Percentiles rank a stretch among this genome's conserved stretches.
Evolutionary conservation across 1,140 invertebrate species (phyloP).

Genomic region (Pseudoatta argentina): DNA sequence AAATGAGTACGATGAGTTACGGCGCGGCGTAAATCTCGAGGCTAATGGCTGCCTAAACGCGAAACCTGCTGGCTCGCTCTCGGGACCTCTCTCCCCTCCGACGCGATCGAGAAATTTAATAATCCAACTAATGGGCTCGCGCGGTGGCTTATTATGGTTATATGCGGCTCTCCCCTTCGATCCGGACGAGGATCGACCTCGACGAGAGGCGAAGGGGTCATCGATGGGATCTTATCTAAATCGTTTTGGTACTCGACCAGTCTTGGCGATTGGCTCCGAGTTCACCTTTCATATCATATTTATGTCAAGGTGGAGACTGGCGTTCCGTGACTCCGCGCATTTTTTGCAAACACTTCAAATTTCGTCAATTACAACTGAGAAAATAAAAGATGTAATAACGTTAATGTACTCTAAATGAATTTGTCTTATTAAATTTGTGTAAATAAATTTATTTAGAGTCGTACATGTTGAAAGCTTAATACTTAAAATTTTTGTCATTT

Average conservation of each 20-base stretch:
- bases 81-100: constrained; percentile 38
- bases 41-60: constrained; percentile 86
- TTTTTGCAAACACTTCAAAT: neutral
- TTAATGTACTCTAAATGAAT: too few relatives aligned
- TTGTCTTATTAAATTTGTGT: too few relatives aligned
- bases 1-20: constrained; percentile 87
- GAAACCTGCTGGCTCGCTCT: constrained; percentile 82
- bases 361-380: constrained; percentile 11
- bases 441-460: too few relatives aligned
- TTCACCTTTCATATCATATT: neutral
- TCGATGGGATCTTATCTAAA: constrained; percentile 58
- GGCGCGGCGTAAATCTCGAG: constrained; percentile 85
- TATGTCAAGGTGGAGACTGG: neutral
- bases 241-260: constrained; percentile 24
- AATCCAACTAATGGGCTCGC: constrained; percentile 85
- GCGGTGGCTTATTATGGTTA: constrained; percentile 81
- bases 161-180: constrained; percentile 44
- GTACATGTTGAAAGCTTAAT: too few relatives aligned
- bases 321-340: neutral
- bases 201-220: constrained; percentile 42
- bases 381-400: neutral
- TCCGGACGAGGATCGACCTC: constrained; percentile 21
- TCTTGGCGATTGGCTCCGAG: neutral
- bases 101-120: constrained; percentile 86
- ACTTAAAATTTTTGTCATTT: too few relatives aligned